Percentiles rank a stretch among this genome's conserved stretches.
Evolutionary conservation across 92 coral and sea anemone genomes (phyloP).

Genomic region (Palythoa heliodiscus): DNA sequence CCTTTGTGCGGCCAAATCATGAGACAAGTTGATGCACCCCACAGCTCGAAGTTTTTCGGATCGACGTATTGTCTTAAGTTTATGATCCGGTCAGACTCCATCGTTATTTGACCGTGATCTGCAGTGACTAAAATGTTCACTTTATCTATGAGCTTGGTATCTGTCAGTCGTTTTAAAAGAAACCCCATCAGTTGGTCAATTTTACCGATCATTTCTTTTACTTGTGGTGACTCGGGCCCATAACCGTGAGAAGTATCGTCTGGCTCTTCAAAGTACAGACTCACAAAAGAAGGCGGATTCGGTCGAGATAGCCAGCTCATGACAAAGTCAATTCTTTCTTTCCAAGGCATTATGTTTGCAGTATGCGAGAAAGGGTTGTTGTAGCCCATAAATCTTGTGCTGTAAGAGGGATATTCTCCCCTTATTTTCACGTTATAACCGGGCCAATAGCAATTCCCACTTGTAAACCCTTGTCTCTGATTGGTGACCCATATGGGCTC

Average conservation of each 20-base stretch:
- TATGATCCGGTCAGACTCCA: constrained; percentile 59
- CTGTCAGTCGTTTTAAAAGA: constrained; percentile 56
- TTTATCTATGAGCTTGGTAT: constrained; percentile 48
- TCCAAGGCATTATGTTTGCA: constrained; percentile 60
- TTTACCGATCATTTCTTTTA: constrained; percentile 48
- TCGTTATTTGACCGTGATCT: constrained; percentile 88
- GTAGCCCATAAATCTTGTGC: constrained; percentile 49
- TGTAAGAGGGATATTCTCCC: constrained; percentile 58
- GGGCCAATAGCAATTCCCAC: constrained; percentile 89
- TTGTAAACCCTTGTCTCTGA: constrained; percentile 77
- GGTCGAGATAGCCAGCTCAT: constrained; percentile 66
- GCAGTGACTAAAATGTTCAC: constrained; percentile 77
- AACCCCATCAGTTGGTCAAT: constrained; percentile 72
- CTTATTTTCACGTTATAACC: constrained; percentile 76
- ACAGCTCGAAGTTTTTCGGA: constrained; percentile 54
- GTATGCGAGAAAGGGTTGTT: constrained; percentile 64
- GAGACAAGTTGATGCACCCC: constrained; percentile 72
- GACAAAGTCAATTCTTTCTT: constrained; percentile 64
- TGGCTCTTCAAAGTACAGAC: constrained; percentile 80
- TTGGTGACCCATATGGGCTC: constrained; percentile 93
- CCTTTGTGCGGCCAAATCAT: constrained; percentile 67
- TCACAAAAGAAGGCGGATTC: constrained; percentile 88
- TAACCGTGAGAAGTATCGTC: constrained; percentile 76
- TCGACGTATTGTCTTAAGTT: constrained; percentile 68
- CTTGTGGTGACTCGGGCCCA: constrained; percentile 61